phyloP scores from a whole-genome alignment of 2,888 invertebrate genomes.

The Nasonia oneida region DNA sequence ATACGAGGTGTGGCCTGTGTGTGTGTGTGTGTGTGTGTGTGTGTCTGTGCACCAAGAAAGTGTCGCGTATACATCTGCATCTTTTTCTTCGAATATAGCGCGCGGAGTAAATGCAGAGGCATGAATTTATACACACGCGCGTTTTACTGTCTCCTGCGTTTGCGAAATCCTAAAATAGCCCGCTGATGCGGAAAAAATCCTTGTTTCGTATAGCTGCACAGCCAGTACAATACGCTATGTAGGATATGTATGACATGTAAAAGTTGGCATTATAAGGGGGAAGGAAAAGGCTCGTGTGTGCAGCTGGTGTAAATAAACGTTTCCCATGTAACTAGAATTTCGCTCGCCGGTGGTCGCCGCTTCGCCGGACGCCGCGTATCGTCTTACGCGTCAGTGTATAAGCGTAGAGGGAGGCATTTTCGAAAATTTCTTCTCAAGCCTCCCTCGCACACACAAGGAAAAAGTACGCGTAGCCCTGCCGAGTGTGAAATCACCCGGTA shows the following conservation, averaged over 20 bases:
- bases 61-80: too few relatives aligned
- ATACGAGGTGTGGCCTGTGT: conserved; percentile 55
- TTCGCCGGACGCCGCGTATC: conserved; percentile 33
- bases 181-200: too few relatives aligned
- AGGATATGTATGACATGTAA: too few relatives aligned
- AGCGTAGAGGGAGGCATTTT: background rate
- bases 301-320: conserved; percentile 25
- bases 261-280: too few relatives aligned
- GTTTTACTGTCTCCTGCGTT: too few relatives aligned
- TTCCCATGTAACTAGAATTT: conserved; percentile 54
- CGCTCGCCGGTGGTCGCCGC: conserved; percentile 50
- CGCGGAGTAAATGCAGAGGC: background rate
- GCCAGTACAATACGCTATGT: background rate
- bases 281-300: background rate
- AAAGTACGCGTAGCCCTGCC: background rate
- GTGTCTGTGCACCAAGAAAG: background rate
- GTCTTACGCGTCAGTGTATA: conserved; percentile 15
- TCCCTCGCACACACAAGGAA: conserved; percentile 2
- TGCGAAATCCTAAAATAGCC: too few relatives aligned
- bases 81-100: background rate
- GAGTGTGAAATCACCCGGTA: too few relatives aligned
- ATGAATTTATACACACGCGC: too few relatives aligned
- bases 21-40: background rate
- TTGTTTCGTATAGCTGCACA: too few relatives aligned
- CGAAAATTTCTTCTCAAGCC: conserved; percentile 23